A percentile compares a stretch with the other conserved stretches of the same genome.
These are phyloP conservation scores for Chlorodrepanis virens DNA, from an alignment of 2,113 vertebrate genomes.

Conservation along the genomic window DNA sequence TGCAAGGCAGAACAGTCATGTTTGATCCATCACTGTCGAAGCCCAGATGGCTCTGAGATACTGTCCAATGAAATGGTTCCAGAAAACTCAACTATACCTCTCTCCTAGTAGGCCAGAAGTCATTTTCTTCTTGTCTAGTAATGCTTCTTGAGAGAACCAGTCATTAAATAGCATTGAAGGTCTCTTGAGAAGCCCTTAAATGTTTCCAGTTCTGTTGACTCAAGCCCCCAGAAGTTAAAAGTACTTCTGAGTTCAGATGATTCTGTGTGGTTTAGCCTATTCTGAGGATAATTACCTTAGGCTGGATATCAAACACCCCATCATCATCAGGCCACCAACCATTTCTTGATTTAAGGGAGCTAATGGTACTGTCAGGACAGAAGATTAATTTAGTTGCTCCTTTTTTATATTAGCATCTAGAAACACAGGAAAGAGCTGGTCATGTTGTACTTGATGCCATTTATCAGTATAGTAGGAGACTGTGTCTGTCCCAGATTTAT, in stretches of 20 bases:
- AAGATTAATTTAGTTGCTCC: not conserved
- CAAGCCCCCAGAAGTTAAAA: not conserved
- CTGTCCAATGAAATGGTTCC: not conserved
- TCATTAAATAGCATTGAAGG: not conserved
- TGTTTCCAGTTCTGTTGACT: not conserved
- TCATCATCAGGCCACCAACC: not conserved
- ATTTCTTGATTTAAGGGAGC: not conserved
- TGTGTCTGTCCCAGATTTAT: not conserved
- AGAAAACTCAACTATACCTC: not conserved
- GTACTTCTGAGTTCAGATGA: not conserved
- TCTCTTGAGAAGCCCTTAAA: not conserved
- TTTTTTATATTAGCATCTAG: not conserved
- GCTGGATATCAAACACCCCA: not conserved
- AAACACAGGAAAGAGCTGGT: not conserved
- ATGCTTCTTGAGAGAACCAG: not conserved
- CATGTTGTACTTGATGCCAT: not conserved
- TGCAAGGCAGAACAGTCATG: not conserved
- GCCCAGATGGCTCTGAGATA: not conserved
- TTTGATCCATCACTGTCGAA: not conserved
- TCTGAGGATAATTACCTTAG: not conserved
- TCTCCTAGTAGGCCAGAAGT: not conserved
- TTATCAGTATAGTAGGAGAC: not conserved
- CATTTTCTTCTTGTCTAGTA: not conserved
- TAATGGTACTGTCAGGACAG: not conserved
- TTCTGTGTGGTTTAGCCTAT: not conserved